Percentiles rank a stretch among this genome's conserved stretches.
These are phyloP conservation scores for Crenuchus spilurus DNA, from an alignment of 2,797 vertebrate species.

Conservation along the genomic window DNA sequence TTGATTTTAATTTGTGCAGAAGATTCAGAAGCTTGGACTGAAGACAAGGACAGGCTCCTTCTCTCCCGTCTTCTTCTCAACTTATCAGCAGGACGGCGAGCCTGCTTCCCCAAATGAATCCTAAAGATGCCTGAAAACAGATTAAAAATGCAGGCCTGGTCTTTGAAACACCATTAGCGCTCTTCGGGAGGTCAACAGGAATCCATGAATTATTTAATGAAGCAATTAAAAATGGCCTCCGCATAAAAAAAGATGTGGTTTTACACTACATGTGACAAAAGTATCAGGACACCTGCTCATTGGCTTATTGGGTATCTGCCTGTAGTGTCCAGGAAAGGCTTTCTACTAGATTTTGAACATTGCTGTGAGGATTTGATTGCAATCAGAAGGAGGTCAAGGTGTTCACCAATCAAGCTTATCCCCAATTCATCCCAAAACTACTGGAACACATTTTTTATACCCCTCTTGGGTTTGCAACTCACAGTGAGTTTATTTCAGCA, in stretches of 20 bases:
- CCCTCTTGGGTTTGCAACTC: no score
- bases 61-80: conserved; percentile 5
- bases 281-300: no score
- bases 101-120: conserved; percentile 24
- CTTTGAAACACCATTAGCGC: conserved; percentile 44
- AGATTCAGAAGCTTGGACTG: not conserved
- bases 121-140: conserved; percentile 15
- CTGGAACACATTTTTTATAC: no score
- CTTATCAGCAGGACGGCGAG: conserved; percentile 14
- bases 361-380: no score
- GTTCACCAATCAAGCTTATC: no score
- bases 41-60: conserved; percentile 8
- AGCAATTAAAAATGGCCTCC: not conserved
- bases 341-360: no score
- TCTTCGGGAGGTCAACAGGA: conserved; percentile 8
- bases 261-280: no score
- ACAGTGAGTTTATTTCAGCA: no score
- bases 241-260: not conserved
- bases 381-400: no score
- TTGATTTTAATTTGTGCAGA: not conserved
- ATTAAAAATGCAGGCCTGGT: conserved; percentile 25
- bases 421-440: no score
- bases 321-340: no score
- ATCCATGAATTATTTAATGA: conserved; percentile 39
- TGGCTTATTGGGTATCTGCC: no score